Evolutionary conservation across 2,113 vertebrate genomes (phyloP), one percentile per base, ranked within the genome.

Genomic region (Neolamprologus fasciatus): DNA sequence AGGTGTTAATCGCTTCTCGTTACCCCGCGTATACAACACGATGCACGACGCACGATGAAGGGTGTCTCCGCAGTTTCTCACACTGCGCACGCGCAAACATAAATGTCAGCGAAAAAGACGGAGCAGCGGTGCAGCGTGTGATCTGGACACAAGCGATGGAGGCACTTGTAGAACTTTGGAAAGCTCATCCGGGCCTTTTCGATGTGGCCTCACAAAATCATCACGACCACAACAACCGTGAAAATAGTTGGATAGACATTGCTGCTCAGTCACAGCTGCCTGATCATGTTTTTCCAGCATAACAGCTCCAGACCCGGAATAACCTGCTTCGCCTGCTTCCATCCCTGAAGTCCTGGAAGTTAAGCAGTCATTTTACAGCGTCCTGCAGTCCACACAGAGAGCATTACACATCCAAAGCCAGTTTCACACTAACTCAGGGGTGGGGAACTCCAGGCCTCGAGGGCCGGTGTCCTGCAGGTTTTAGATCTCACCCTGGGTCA

Each of bases 291-390:
- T 45, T 45, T 45, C 21, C 53, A 23, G 21, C 53, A 13, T 1
- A 8, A 37, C 33, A 12, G 61, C 61, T 37, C 10, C 63, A 37
- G 7, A 68, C 33, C 33, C 2, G 3, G 6, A 66, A 12, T 40
- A 13, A 68, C 17, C 6, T 13, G 63, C 12, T 37, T 63, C 9
- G 4, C 55, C 23, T 57, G 54, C 0, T 57, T 57, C 54, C 58
- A 35, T 7, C 16, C 58, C 31, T 35, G 2, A 4, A 35, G 17
- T 35, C 31, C 58, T 12, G 31, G 58, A 63, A 2, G 28, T 63
- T 33, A 7, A 19, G 58, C 58, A 3, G 17, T 37, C 0, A 13
- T 0, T 21, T 16, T 57, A 3, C 55, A 57, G 4, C 61, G 0
- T 68, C 63, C 63, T 21, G 63, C 10, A 8, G 63, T 68, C 2